phyloP scores from a whole-genome alignment of 2,797 vertebrate species.

The Scleropages formosus region DNA sequence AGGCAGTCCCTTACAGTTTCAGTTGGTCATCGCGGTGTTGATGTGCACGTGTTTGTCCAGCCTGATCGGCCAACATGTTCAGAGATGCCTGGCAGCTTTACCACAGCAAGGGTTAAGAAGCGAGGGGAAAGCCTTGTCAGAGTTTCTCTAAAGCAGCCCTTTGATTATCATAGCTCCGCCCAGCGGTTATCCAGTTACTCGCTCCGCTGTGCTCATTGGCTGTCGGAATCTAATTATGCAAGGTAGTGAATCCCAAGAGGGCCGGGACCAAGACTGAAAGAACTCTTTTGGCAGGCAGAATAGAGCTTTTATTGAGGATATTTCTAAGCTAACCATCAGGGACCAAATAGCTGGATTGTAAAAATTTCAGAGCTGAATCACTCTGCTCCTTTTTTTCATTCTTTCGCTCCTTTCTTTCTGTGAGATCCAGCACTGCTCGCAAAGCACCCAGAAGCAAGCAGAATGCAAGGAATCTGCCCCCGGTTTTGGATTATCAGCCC shows the following conservation, averaged over 20 bases:
- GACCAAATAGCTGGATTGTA: conserved; percentile 79
- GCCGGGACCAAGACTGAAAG: conserved; percentile 76
- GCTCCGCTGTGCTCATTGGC: conserved; percentile 68
- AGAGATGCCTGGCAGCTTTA: conserved; percentile 36
- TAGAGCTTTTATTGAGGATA: conserved; percentile 85
- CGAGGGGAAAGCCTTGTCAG: conserved; percentile 55
- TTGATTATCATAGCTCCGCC: conserved; percentile 80
- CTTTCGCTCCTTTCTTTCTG: conserved; percentile 64
- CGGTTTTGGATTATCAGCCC: conserved; percentile 60
- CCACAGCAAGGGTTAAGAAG: conserved; percentile 41
- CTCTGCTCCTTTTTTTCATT: conserved; percentile 64
- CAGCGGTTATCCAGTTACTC: conserved; percentile 75
- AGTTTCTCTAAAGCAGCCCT: conserved; percentile 69
- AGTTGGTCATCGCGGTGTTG: neutral
- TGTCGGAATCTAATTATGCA: conserved; percentile 73
- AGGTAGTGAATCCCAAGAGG: conserved; percentile 77
- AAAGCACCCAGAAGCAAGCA: conserved; percentile 66
- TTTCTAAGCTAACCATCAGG: conserved; percentile 79
- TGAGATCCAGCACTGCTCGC: conserved; percentile 60
- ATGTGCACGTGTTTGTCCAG: conserved; percentile 28
- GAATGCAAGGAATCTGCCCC: conserved; percentile 75
- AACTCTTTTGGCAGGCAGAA: conserved; percentile 80
- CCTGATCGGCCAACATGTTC: conserved; percentile 36
- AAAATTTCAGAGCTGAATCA: conserved; percentile 64
- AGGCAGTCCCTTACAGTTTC: too few relatives aligned